Conservation (phyloP, 1,140 invertebrate genomes). For the Bemisia tabaci region DNA sequence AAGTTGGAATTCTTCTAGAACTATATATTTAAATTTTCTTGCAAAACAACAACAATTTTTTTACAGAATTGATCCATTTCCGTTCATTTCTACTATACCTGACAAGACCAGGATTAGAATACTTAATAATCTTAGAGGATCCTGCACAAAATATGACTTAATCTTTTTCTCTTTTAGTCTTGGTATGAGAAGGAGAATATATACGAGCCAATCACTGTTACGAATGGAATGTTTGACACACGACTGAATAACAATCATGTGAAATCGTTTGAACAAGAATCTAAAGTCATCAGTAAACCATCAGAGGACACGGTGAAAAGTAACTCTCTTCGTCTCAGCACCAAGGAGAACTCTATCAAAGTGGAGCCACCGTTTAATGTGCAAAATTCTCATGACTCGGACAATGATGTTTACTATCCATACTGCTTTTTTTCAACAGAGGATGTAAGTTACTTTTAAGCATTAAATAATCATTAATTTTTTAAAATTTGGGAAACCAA, state of each 20-base stretch:
- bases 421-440: conserved; percentile 51
- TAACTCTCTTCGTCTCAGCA: neutral
- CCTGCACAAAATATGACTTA: no score
- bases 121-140: no score
- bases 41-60: no score
- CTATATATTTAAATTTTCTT: no score
- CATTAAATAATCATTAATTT: no score
- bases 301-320: neutral
- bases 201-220: conserved; percentile 8
- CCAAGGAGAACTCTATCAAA: neutral
- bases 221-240: neutral
- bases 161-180: neutral
- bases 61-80: no score
- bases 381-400: conserved; percentile 50
- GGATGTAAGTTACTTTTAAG: conserved; percentile 30
- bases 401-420: conserved; percentile 63
- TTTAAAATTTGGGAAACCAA: no score
- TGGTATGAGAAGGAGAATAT: conserved; percentile 13
- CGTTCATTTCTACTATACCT: no score
- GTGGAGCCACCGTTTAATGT: conserved; percentile 51
- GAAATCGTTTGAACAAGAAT: neutral
- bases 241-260: neutral
- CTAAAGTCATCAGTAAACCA: neutral
- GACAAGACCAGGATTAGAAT: no score
- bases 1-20: no score